These are phyloP conservation scores for Hydrotaea cyrtoneurina DNA, from an alignment of 2,888 invertebrate genomes.

Conservation along the genomic window DNA sequence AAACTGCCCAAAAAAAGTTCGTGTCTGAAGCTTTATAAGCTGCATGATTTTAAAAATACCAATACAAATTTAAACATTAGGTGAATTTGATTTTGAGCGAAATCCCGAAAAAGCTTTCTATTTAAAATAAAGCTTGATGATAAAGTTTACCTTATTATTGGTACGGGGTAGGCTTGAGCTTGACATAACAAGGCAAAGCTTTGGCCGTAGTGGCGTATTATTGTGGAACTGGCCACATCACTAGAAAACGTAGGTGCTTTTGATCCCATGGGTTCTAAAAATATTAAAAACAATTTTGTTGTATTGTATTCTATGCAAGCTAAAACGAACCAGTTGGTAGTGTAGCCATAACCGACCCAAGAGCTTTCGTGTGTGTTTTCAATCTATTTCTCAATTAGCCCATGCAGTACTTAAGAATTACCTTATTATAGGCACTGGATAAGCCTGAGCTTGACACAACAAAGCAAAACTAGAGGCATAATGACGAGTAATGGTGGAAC, in stretches of 20 bases:
- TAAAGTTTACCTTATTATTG: conserved; percentile 72
- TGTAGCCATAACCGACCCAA: conserved; percentile 43
- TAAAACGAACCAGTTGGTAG: conserved; percentile 70
- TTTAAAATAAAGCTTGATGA: background rate
- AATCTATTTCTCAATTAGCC: background rate
- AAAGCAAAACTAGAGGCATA: conserved; percentile 78
- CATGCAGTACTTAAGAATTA: conserved; percentile 67
- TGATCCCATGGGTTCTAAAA: conserved; percentile 80
- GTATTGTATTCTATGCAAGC: background rate
- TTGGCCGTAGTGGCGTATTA: conserved; percentile 75
- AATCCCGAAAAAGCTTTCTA: background rate
- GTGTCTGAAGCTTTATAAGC: too few relatives aligned
- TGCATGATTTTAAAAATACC: too few relatives aligned
- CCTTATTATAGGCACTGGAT: conserved; percentile 83
- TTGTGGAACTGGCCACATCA: conserved; percentile 76
- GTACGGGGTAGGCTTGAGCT: conserved; percentile 81
- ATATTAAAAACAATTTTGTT: background rate
- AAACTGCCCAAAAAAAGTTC: background rate
- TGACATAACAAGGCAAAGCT: conserved; percentile 82
- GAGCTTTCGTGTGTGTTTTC: background rate
- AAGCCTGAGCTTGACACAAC: conserved; percentile 86
- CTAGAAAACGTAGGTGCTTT: conserved; percentile 81
- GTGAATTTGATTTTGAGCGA: too few relatives aligned
- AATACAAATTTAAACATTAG: too few relatives aligned
- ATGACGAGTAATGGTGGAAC: conserved; percentile 77